Evolutionary conservation across 2,113 vertebrate species (phyloP).

Genomic region (Diadophis punctatus): DNA sequence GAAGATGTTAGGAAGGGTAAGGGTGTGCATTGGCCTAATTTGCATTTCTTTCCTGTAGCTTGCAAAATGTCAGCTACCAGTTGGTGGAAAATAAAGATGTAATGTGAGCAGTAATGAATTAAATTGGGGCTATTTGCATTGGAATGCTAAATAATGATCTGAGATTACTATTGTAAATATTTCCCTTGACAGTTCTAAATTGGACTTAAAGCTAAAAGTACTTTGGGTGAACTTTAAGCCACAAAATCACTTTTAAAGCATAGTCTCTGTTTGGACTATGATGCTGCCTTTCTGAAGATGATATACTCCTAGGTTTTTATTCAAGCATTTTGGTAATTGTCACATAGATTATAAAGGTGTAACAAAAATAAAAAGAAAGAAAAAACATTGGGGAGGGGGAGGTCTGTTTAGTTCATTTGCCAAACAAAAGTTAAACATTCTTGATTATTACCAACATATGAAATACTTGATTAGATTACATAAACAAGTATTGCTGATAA

Average conservation of each 20-base stretch:
- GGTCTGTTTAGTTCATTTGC: conserved; percentile 70
- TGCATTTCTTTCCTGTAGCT: conserved; percentile 75
- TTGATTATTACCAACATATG: conserved; percentile 63
- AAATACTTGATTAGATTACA: conserved; percentile 38
- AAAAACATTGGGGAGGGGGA: conserved; percentile 30
- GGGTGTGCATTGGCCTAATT: conserved; percentile 73
- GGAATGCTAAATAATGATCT: conserved; percentile 79
- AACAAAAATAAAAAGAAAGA: conserved; percentile 66
- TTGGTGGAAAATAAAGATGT: conserved; percentile 81
- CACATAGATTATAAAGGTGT: conserved; percentile 70
- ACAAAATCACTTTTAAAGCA: conserved; percentile 68
- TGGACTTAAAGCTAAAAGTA: conserved; percentile 75
- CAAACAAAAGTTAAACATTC: conserved; percentile 62
- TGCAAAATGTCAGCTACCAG: conserved; percentile 79
- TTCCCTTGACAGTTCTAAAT: conserved; percentile 76
- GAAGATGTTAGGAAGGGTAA: conserved; percentile 68
- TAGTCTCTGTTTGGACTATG: conserved; percentile 68
- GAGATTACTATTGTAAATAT: conserved; percentile 79
- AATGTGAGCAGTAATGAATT: conserved; percentile 78
- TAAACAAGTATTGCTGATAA: conserved; percentile 19
- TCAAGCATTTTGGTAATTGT: conserved; percentile 77
- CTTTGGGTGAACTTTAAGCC: conserved; percentile 77
- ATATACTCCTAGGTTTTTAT: conserved; percentile 73
- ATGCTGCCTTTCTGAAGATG: conserved; percentile 66
- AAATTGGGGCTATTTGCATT: conserved; percentile 79